Percentiles rank a stretch among this genome's conserved stretches.
Conservation (phyloP, 2,888 invertebrate genomes). For the Drosophila antonietae region DNA sequence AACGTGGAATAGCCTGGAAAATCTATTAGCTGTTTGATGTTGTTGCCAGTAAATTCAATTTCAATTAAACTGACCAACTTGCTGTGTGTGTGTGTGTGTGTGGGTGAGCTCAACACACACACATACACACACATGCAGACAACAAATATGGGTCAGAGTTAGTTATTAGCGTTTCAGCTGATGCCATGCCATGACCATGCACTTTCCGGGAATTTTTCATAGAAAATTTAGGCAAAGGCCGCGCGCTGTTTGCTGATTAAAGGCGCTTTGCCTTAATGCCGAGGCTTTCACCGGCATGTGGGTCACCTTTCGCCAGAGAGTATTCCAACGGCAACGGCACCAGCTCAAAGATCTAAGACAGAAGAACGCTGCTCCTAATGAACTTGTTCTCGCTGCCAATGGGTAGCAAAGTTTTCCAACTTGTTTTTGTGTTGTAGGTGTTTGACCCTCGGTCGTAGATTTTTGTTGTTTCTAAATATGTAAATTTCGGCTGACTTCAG, state of each 20-base stretch:
- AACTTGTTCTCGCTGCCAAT: conserved; percentile 60
- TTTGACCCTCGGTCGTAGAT: conserved; percentile 64
- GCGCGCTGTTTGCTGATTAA: conserved; percentile 64
- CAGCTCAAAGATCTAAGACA: conserved; percentile 22
- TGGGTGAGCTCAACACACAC: conserved; percentile 19
- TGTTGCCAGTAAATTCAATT: conserved; percentile 46
- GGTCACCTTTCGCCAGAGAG: conserved; percentile 73
- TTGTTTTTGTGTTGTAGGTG: conserved; percentile 62
- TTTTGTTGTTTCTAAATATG: conserved; percentile 58
- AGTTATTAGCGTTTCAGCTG: conserved; percentile 65
- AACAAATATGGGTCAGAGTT: conserved; percentile 67
- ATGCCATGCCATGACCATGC: conserved; percentile 72
- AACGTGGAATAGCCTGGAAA: conserved; percentile 24
- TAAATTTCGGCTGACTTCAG: conserved; percentile 53
- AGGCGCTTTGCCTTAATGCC: conserved; percentile 57
- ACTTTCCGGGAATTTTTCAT: conserved; percentile 66
- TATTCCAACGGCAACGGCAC: conserved; percentile 16
- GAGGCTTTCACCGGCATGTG: conserved; percentile 74
- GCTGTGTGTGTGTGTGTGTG: conserved; percentile 19
- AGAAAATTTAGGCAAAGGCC: conserved; percentile 72
- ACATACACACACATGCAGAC: neutral
- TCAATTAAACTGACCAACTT: conserved; percentile 61
- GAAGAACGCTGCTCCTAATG: conserved; percentile 58
- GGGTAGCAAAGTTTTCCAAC: conserved; percentile 36
- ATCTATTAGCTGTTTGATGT: conserved; percentile 17